phyloP scores from a whole-genome alignment of 2,888 invertebrate genomes.

The Didymodactylos carnosus region DNA sequence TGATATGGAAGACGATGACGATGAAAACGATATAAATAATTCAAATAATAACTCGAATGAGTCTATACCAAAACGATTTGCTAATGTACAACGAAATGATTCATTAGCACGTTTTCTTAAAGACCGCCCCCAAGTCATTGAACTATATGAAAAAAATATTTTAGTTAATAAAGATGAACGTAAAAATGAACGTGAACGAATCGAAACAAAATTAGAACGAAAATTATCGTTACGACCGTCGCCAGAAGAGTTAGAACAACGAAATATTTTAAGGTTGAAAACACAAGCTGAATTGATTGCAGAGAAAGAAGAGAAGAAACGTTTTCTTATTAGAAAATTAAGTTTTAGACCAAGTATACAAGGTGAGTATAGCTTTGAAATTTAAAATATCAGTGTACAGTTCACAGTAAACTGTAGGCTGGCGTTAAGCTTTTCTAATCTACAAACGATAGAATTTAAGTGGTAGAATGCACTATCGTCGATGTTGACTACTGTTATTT shows the following conservation, averaged over 20 bases:
- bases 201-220: constrained; percentile 35
- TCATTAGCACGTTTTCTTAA: constrained; percentile 81
- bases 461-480: too few species aligned
- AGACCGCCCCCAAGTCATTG: constrained; percentile 69
- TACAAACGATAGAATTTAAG: too few species aligned
- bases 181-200: constrained; percentile 11
- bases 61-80: constrained; percentile 34
- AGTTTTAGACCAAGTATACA: constrained; percentile 14
- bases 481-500: too few species aligned
- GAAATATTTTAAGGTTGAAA: constrained; percentile 93
- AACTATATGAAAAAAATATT: constrained; percentile 81
- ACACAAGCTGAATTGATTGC: constrained; percentile 80
- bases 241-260: constrained; percentile 83
- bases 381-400: too few species aligned
- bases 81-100: constrained; percentile 82
- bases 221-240: constrained; percentile 92
- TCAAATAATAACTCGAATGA: too few species aligned
- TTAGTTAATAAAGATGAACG: constrained; percentile 41
- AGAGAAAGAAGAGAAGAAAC: constrained; percentile 76
- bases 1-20: neutral
- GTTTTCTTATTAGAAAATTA: constrained; percentile 68
- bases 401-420: too few species aligned
- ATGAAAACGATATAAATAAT: neutral
- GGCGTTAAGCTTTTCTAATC: too few species aligned
- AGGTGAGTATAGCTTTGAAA: too few species aligned